Evolutionary conservation across 1,140 invertebrate genomes (phyloP).

Genomic region (Brachystomella parvula): DNA sequence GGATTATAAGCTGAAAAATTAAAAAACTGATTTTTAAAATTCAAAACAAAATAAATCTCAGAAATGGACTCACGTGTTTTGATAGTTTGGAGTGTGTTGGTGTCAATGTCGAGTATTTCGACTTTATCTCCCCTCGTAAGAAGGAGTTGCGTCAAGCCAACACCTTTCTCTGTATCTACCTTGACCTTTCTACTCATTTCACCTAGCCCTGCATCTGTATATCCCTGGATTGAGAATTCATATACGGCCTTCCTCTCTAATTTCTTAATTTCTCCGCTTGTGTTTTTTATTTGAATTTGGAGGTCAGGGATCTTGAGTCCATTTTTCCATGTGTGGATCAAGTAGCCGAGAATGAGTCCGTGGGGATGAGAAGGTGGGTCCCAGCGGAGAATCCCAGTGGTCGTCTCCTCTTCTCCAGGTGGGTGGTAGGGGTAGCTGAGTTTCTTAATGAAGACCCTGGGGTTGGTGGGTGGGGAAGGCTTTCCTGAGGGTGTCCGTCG

Average conservation of each 20-base stretch:
- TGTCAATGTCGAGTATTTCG: conserved; percentile 63
- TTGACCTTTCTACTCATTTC: conserved; percentile 54
- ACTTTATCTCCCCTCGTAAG: conserved; percentile 60
- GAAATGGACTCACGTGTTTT: neutral
- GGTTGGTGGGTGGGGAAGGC: conserved; percentile 59
- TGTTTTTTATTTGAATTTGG: conserved; percentile 15
- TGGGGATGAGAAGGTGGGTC: conserved; percentile 59
- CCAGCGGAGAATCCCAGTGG: conserved; percentile 54
- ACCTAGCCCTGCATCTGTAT: conserved; percentile 64
- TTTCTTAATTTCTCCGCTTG: conserved; percentile 46
- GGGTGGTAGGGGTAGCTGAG: neutral
- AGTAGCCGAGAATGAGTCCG: conserved; percentile 64
- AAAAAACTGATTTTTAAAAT: conserved; percentile 27
- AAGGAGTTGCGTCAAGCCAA: conserved; percentile 69
- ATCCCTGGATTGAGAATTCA: conserved; percentile 60
- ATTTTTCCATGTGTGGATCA: conserved; percentile 56
- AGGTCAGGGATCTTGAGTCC: conserved; percentile 18
- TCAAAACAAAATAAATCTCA: neutral
- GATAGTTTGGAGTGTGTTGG: conserved; percentile 16
- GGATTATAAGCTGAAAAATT: conserved; percentile 38
- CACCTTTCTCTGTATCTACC: conserved; percentile 56
- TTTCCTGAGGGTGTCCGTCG: conserved; percentile 51
- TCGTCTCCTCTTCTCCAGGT: neutral
- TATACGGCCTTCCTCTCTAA: conserved; percentile 58
- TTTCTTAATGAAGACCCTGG: conserved; percentile 56